A percentile compares a stretch with the other conserved stretches of the same genome.
Conservation (phyloP, 2,888 invertebrate genomes). For the Drosophila trichaetosa region DNA sequence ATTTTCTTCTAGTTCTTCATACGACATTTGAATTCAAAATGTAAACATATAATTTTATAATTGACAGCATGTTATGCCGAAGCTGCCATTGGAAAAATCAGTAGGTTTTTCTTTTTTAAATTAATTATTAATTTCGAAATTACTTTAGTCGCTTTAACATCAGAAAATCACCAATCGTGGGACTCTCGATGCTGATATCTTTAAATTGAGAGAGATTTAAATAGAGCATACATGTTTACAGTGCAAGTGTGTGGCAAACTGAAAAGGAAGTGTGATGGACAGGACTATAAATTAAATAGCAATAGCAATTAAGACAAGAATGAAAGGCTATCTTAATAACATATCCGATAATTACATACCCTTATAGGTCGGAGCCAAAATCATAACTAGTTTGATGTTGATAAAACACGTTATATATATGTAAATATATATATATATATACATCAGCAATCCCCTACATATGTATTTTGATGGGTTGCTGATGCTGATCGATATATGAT, state of each 20-base stretch:
- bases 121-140: background rate
- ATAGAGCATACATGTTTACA: background rate
- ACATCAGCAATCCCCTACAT: background rate
- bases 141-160: background rate
- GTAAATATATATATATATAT: background rate
- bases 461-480: background rate
- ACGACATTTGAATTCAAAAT: background rate
- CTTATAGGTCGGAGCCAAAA: no score
- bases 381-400: background rate
- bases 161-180: background rate
- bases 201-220: background rate
- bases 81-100: no score
- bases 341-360: no score
- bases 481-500: background rate
- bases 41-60: background rate
- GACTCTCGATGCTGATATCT: background rate
- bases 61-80: background rate
- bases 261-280: no score
- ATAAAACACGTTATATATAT: background rate
- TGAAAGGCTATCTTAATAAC: no score
- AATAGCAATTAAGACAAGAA: background rate
- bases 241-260: no score
- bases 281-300: background rate
- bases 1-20: background rate
- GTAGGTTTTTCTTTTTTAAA: background rate